Conservation (phyloP, 2,797 vertebrate genomes). For the Leucoraja ocellata region DNA sequence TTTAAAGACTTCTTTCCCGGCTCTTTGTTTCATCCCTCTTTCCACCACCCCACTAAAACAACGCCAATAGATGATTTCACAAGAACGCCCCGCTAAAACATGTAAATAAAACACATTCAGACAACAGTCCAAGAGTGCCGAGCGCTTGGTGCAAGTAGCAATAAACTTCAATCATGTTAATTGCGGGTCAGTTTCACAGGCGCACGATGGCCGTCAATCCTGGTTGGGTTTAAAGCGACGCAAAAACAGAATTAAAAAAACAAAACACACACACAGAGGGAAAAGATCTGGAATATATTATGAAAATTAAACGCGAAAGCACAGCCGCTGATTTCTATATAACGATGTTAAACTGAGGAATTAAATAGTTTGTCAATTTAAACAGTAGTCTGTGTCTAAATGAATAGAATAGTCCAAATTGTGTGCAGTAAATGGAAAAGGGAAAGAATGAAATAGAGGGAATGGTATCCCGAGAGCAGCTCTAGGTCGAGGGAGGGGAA, state of each 20-base stretch:
- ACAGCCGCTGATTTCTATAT: background rate
- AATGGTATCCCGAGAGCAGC: background rate
- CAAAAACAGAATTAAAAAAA: background rate
- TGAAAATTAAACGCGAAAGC: background rate
- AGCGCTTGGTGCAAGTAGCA: background rate
- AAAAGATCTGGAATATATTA: background rate
- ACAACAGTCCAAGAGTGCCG: background rate
- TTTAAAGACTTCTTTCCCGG: background rate
- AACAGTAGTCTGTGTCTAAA: background rate
- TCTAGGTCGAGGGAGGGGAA: constrained; percentile 27
- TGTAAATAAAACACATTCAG: background rate
- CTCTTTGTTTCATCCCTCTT: background rate
- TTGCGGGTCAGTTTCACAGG: background rate
- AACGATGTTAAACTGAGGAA: background rate
- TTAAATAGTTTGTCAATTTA: background rate
- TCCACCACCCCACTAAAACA: too few species aligned
- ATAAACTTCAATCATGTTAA: background rate
- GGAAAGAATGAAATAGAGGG: background rate
- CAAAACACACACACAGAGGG: background rate
- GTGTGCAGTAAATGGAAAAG: background rate
- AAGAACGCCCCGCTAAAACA: background rate
- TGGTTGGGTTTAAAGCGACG: background rate
- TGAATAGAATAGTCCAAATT: background rate
- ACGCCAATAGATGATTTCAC: background rate
- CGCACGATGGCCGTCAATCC: background rate